phyloP scores from a whole-genome alignment of 2,113 vertebrate genomes.

The Macroglossus sobrinus region DNA sequence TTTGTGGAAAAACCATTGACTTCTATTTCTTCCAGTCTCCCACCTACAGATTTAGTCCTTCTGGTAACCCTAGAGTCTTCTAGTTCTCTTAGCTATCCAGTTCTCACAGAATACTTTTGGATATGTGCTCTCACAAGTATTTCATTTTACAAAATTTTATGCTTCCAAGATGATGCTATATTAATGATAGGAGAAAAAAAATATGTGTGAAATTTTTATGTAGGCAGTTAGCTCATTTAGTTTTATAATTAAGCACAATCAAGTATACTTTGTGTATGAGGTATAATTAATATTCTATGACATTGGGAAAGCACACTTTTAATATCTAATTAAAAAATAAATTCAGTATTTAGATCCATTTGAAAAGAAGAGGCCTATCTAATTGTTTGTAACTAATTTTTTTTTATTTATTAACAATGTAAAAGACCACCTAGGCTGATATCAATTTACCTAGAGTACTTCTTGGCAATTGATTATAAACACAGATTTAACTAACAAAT shows the following conservation, averaged over 20 bases:
- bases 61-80: background rate
- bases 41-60: background rate
- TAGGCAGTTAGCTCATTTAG: conserved; percentile 41
- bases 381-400: conserved; percentile 47
- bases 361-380: background rate
- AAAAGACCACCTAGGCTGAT: background rate
- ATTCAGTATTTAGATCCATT: background rate
- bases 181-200: background rate
- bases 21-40: background rate
- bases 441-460: conserved; percentile 36
- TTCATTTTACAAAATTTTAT: background rate
- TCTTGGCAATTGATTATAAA: conserved; percentile 67
- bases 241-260: conserved; percentile 14
- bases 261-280: background rate
- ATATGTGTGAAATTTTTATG: background rate
- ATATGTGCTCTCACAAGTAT: background rate
- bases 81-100: background rate
- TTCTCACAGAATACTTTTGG: background rate
- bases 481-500: conserved; percentile 65
- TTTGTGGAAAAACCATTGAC: background rate
- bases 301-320: conserved; percentile 34
- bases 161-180: background rate
- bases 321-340: conserved; percentile 30
- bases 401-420: background rate
- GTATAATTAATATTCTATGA: conserved; percentile 53